Conservation (phyloP, 2,797 vertebrate species). For the Bradypodion pumilum region DNA sequence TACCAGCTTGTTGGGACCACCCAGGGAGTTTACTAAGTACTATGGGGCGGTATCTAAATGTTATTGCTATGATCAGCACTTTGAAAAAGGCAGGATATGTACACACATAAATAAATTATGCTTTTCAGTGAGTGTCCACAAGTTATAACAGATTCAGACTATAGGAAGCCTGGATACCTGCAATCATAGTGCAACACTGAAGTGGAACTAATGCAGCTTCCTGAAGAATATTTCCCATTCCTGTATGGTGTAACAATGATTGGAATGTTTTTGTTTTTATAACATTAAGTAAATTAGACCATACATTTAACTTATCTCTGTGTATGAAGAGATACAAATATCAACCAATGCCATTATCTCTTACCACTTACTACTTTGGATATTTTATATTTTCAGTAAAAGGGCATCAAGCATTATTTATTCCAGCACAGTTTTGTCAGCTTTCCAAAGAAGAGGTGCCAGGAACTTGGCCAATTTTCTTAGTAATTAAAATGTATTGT, state of each 20-base stretch:
- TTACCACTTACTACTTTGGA: not conserved
- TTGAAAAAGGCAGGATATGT: too few species aligned
- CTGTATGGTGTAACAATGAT: not conserved
- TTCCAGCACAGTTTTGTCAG: not conserved
- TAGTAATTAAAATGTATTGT: not conserved
- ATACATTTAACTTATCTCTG: not conserved
- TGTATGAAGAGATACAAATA: not conserved
- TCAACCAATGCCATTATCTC: not conserved
- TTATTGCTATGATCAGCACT: too few species aligned
- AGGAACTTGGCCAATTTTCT: not conserved
- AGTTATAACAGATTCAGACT: not conserved
- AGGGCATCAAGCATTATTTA: not conserved
- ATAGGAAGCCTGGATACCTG: not conserved
- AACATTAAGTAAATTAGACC: not conserved
- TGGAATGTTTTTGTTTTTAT: not conserved
- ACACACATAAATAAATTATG: too few species aligned
- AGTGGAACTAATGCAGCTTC: not conserved
- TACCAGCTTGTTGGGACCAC: too few species aligned
- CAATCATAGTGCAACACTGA: not conserved
- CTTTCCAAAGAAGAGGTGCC: not conserved
- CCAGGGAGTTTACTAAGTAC: too few species aligned
- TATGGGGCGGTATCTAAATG: too few species aligned
- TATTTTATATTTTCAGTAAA: not conserved
- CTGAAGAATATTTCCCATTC: not conserved
- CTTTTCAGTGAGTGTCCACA: too few species aligned